Percentiles rank a stretch among this genome's conserved stretches.
phyloP scores from a whole-genome alignment of 2,113 vertebrate species.

The Aegotheles bennettii region DNA sequence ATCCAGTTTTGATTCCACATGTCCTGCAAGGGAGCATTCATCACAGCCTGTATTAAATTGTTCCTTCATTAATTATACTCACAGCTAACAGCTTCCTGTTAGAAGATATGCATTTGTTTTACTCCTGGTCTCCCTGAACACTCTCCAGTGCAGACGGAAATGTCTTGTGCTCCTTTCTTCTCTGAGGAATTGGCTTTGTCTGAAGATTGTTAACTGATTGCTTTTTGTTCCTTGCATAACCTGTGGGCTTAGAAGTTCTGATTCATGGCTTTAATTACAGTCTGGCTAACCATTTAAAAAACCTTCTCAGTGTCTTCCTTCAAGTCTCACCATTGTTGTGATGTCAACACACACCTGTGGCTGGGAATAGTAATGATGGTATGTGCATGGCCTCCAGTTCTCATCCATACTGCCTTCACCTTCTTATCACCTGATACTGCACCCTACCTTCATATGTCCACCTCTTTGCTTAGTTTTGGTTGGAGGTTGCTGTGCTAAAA shows the following conservation, averaged over 20 bases:
- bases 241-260: not conserved
- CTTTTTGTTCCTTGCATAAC: not conserved
- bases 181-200: not conserved
- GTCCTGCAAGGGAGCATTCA: not conserved
- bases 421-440: not conserved
- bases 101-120: not conserved
- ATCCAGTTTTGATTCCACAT: slow-evolving; percentile 21
- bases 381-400: not conserved
- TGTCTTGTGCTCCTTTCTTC: not conserved
- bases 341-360: not conserved
- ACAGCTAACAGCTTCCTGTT: not conserved
- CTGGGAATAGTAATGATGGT: not conserved
- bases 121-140: not conserved
- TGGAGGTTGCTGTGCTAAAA: not conserved
- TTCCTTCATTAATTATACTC: not conserved
- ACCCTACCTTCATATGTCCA: not conserved
- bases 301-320: not conserved
- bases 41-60: not conserved
- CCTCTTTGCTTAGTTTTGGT: not conserved
- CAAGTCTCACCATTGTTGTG: not conserved
- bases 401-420: not conserved
- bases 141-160: not conserved
- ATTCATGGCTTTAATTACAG: not conserved
- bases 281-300: not conserved
- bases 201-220: not conserved